Evolutionary conservation across 2,888 invertebrate species (phyloP), one percentile per base, ranked within the genome.

Genomic region (Acrocyrtus sp.): DNA sequence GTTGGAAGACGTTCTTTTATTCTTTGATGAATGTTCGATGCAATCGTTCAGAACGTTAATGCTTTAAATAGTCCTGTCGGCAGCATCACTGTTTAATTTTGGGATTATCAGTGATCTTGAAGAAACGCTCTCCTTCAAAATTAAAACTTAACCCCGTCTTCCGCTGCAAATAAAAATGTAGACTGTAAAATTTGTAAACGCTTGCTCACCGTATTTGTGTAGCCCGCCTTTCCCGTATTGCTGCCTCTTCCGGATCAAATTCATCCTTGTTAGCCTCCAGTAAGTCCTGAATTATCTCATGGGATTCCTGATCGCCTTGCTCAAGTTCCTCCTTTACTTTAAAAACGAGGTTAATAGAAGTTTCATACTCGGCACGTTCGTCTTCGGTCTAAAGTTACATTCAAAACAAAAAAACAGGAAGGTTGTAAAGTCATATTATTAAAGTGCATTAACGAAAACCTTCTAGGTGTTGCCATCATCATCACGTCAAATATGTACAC

Each of bases 261-360:
- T 89, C 89, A 50, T 88, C 88, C 2, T 88, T 87, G 54, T 3
- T 88, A 87, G 56, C 89, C 84, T 76, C 88, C 86, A 6, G 90
- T 87, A 81, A 90, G 89, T 78, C 88, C 86, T 87, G 87, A 53
- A 87, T 83, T 8, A 90, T 85, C 0, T 88, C 86, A 43, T 88
- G 87, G 0, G 89, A 84, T 22, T 88, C 87, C 19, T 89, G 86
- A 78, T 89, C 88, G 0, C 89, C 90, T 60, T 72, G 62, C 75
- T 82, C 82, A 22, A 83, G 78, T 21, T 81, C 79, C 24, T 80
- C 84, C 83, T 90, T 92, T 3, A 92, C 82, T 4, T 87, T 88
- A 74, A 90, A 83, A 1, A 90, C 88, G 57, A 89, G 89, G 43
- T 87, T 85, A 0, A 89, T 89, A 0, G 89, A 87, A 22, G 88